A percentile compares a stretch with the other conserved stretches of the same genome.
Evolutionary conservation across 2,797 vertebrate species (phyloP).

Genomic region (Monodelphis domestica): DNA sequence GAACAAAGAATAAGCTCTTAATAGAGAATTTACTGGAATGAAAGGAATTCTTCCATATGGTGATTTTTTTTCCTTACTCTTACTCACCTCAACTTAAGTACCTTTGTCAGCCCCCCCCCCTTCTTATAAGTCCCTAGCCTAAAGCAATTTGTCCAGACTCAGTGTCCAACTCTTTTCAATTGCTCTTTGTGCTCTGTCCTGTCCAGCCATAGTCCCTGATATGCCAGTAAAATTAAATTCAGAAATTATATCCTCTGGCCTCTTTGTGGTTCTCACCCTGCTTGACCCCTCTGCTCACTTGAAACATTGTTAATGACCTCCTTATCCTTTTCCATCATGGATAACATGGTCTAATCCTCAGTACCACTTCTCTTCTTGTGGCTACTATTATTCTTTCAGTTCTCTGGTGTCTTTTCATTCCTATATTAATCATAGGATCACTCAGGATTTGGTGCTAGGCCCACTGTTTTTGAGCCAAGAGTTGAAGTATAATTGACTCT

Average conservation of each 20-base stretch:
- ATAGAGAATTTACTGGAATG: neutral
- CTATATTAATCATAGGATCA: neutral
- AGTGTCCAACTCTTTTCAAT: neutral
- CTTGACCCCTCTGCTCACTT: neutral
- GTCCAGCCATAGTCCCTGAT: neutral
- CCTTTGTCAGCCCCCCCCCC: neutral
- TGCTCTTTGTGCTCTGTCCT: neutral
- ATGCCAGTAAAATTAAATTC: neutral
- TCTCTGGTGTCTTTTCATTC: slow-evolving; percentile 7
- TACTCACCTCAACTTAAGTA: neutral
- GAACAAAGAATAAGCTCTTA: neutral
- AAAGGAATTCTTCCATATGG: neutral
- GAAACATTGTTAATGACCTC: neutral
- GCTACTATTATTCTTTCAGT: slow-evolving; percentile 25
- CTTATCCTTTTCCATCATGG: neutral
- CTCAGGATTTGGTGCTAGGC: slow-evolving; percentile 2
- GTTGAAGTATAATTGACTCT: neutral
- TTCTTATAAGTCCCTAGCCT: neutral
- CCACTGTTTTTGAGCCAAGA: slow-evolving; percentile 23
- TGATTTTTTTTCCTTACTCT: neutral
- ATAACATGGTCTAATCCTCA: neutral
- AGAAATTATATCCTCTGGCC: neutral
- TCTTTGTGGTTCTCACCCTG: neutral
- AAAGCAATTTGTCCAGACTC: neutral
- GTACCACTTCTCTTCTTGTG: neutral